Base-by-base conservation (phyloP, 2,888 invertebrate genomes). In the Drosophila limbata region DNA sequence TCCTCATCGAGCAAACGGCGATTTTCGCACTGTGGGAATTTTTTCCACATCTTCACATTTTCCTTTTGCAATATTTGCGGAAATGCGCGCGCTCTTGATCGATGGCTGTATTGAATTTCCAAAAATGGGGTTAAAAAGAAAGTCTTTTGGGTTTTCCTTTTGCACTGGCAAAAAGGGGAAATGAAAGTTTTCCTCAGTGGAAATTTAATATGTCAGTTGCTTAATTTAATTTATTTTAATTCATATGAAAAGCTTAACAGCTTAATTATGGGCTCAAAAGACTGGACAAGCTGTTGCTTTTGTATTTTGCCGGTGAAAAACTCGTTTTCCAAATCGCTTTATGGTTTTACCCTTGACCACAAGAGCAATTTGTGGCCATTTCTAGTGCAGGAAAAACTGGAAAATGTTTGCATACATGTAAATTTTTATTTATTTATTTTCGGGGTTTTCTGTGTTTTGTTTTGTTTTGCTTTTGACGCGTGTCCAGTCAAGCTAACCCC, bases 21-120 rank as follows among this genome's bases (percentile, higher is more conserved):
- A 83, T 80, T 87, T 81, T 84, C 40, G 88, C 83, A 84, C 88
- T 87, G 84, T 84, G 84, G 88, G 84, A 84, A 84, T 68, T 55
- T 55, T 55, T 55, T 40, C 6, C 21, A 21, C 44, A 83, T 85
- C 73, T 47, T 57, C n/a, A 31, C 53, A 17, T 42, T 61, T 61
- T 31, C 28, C 21, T 44, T 42, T 59, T 3, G 69, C 59, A 52
- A 63, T 72, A 56, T 63, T 86, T 84, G 73, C 66, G 63, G 69
- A 84, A 73, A 72, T 62, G 67, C 73, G 74, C 67, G 63, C 60
- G 48, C 56, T 72, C 61, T 45, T 84, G 83, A 84, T 84, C 68
- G 85, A 84, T 87, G 74, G 61, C 69, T 75, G 77, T 77, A 82
- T 83, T 77, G 66, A 63, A 73, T 84, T 84, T 77, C 82, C 52